Conservation (phyloP, 2,113 vertebrate genomes). For the Zootoca vivipara region DNA sequence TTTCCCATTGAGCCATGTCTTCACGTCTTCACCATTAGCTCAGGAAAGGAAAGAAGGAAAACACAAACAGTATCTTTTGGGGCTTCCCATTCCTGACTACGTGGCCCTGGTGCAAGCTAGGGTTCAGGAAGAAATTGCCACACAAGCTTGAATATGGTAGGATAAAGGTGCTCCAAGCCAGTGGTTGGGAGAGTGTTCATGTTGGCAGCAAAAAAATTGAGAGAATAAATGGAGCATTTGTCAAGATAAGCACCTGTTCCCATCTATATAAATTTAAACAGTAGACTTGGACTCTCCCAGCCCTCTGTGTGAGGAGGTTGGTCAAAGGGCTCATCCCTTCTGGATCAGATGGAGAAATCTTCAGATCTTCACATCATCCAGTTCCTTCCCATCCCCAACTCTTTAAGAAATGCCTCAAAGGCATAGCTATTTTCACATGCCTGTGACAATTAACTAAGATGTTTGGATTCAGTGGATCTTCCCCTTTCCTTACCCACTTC, state of each 20-base stretch:
- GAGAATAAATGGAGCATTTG: neutral
- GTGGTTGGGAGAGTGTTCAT: too few species aligned
- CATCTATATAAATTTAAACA: neutral
- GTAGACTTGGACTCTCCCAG: neutral
- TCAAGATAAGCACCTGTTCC: neutral
- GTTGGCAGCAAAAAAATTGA: neutral
- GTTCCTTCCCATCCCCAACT: neutral
- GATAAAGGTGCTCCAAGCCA: neutral
- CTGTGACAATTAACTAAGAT: neutral
- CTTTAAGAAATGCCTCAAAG: neutral
- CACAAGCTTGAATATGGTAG: neutral
- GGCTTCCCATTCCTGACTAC: neutral
- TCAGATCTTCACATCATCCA: neutral
- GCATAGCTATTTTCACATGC: neutral
- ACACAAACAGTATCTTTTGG: neutral
- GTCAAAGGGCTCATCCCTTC: neutral
- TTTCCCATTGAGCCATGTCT: neutral
- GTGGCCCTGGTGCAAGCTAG: neutral
- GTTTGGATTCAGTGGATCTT: neutral
- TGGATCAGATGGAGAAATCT: slow-evolving; percentile 10
- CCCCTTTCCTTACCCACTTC: neutral
- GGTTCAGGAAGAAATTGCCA: neutral
- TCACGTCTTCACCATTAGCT: neutral
- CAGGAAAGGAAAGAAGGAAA: accelerated
- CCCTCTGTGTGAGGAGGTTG: neutral